A percentile compares a stretch with the other conserved stretches of the same genome.
Evolutionary conservation across 2,113 vertebrate genomes (phyloP).

Genomic region (Osmerus eperlanus): DNA sequence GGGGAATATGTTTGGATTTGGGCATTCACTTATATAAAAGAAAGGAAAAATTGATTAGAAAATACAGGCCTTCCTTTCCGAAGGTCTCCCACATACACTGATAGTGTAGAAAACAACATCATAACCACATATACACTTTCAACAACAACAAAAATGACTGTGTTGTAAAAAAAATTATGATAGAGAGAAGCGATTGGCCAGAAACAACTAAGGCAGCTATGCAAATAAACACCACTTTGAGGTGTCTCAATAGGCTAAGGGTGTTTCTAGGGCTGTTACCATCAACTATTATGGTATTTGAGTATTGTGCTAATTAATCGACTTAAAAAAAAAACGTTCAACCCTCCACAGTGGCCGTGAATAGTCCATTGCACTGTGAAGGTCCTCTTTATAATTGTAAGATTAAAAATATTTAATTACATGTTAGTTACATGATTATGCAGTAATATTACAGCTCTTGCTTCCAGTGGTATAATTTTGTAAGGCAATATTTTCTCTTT

Average conservation of each 20-base stretch:
- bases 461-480: not conserved
- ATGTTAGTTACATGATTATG: too few relatives aligned
- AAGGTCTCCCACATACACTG: slow-evolving; percentile 21
- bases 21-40: slow-evolving; percentile 2
- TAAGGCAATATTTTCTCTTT: too few relatives aligned
- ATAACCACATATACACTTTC: not conserved
- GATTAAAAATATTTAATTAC: too few relatives aligned
- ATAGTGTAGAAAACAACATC: slow-evolving; percentile 4
- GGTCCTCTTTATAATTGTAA: too few relatives aligned
- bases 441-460: too few relatives aligned
- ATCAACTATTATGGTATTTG: not conserved
- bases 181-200: slow-evolving; percentile 33
- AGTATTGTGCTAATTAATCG: too few relatives aligned
- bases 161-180: not conserved
- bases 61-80: slow-evolving; percentile 3
- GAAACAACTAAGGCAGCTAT: slow-evolving; percentile 37
- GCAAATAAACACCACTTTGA: not conserved
- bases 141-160: too few relatives aligned
- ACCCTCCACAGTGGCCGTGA: too few relatives aligned
- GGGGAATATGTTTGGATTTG: slow-evolving; percentile 4
- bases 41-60: slow-evolving; percentile 14
- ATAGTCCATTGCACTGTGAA: too few relatives aligned
- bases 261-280: not conserved
- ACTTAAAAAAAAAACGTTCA: too few relatives aligned
- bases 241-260: not conserved